Evolutionary conservation across 1,140 invertebrate genomes (phyloP).

Genomic region (Drosophila cardini): DNA sequence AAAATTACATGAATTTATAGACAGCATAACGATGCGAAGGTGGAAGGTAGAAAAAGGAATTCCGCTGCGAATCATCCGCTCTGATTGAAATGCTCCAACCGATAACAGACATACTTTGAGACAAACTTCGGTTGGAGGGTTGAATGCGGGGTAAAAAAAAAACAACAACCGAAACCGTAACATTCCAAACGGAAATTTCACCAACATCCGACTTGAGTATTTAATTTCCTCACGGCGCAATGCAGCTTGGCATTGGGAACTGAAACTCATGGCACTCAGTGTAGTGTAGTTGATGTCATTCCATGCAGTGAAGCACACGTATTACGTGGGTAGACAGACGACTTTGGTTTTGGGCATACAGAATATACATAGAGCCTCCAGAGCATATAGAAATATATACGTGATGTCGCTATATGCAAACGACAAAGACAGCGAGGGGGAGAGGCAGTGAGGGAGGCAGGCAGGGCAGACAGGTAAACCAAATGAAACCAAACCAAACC

Average conservation of each 20-base stretch:
- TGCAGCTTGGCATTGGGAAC: slow-evolving; percentile 50
- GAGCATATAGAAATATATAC: slow-evolving; percentile 10
- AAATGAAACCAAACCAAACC: slow-evolving; percentile 27
- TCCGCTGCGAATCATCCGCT: slow-evolving; percentile 30
- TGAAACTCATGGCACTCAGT: neutral
- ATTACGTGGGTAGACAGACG: slow-evolving; percentile 51
- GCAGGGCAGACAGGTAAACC: neutral
- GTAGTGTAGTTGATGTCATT: slow-evolving; percentile 64
- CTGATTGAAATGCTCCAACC: slow-evolving; percentile 3
- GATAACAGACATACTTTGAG: neutral
- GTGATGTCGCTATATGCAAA: slow-evolving; percentile 47
- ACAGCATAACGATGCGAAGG: neutral
- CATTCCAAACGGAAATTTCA: slow-evolving; percentile 70
- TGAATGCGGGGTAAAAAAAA: neutral
- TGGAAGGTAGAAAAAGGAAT: slow-evolving; percentile 3
- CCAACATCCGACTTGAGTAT: slow-evolving; percentile 78
- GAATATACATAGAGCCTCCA: slow-evolving; percentile 1
- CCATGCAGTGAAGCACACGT: slow-evolving; percentile 8
- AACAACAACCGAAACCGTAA: slow-evolving; percentile 21
- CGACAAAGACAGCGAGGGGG: slow-evolving; percentile 1
- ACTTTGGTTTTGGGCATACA: slow-evolving; percentile 1
- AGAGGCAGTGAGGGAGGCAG: neutral
- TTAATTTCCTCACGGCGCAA: slow-evolving; percentile 75
- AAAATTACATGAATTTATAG: slow-evolving; percentile 36
- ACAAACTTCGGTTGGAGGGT: neutral